Evolutionary conservation across 2,888 invertebrate genomes (phyloP).

Genomic region (Phorcus lineatus): DNA sequence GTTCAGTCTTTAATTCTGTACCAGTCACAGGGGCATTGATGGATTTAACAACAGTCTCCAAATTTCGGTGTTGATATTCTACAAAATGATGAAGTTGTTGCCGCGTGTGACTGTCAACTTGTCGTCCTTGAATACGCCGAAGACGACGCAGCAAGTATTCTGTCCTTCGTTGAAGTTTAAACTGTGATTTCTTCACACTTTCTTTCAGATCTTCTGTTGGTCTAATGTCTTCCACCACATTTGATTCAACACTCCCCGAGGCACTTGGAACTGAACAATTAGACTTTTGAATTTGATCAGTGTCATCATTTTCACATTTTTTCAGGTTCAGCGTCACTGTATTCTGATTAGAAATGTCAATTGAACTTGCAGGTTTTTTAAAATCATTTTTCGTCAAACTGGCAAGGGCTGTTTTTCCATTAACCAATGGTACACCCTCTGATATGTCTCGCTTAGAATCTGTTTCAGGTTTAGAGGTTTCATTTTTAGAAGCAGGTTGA

Average conservation of each 20-base stretch:
- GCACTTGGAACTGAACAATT: neutral
- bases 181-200: constrained; percentile 77
- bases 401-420: neutral
- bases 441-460: constrained; percentile 22
- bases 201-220: constrained; percentile 48
- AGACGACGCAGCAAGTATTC: constrained; percentile 85
- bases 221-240: constrained; percentile 42
- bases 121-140: constrained; percentile 85
- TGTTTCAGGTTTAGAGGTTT: constrained; percentile 27
- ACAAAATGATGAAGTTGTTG: constrained; percentile 87
- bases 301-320: neutral
- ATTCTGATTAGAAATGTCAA: neutral
- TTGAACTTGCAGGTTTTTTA: neutral
- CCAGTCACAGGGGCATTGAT: constrained; percentile 46
- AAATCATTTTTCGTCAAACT: neutral
- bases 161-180: constrained; percentile 82
- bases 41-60: constrained; percentile 66
- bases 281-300: neutral
- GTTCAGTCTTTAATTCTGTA: constrained; percentile 63
- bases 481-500: constrained; percentile 28
- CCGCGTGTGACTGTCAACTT: constrained; percentile 86
- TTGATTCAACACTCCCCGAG: neutral
- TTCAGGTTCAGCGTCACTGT: neutral
- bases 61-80: constrained; percentile 81
- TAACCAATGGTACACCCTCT: neutral